Percentiles rank a stretch among this genome's conserved stretches.
These are phyloP conservation scores for Aricia artaxerxes DNA, from an alignment of 2,888 invertebrate species.

Conservation along the genomic window DNA sequence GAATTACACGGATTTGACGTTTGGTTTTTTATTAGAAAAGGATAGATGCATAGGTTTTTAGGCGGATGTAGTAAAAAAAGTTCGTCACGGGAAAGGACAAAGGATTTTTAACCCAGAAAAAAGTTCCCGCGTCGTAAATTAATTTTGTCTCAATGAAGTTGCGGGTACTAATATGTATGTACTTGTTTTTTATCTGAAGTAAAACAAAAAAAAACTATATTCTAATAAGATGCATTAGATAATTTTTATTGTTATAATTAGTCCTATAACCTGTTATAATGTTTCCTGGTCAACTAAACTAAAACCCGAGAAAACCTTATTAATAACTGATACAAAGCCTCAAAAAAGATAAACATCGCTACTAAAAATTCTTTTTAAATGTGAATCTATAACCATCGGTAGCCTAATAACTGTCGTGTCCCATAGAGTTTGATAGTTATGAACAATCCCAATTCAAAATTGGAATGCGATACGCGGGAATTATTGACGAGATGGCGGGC, in stretches of 20 bases:
- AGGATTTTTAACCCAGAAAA: no score
- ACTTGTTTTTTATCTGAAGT: no score
- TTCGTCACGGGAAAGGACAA: not conserved
- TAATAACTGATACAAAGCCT: not conserved
- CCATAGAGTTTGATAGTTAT: slow-evolving; percentile 11
- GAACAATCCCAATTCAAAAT: slow-evolving; percentile 22
- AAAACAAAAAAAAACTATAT: no score
- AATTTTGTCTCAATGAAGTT: no score
- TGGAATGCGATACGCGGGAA: slow-evolving; percentile 25
- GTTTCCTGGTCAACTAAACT: not conserved
- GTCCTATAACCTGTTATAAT: not conserved
- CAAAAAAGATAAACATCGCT: not conserved
- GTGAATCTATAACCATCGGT: slow-evolving; percentile 15
- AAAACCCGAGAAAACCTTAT: not conserved
- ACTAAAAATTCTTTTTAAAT: not conserved
- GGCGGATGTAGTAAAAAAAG: not conserved
- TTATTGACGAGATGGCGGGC: slow-evolving; percentile 15
- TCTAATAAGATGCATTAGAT: no score
- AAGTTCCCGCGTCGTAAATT: no score
- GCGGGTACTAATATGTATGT: no score
- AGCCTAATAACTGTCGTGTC: slow-evolving; percentile 23
- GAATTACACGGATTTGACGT: not conserved
- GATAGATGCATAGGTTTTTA: not conserved
- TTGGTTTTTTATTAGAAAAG: not conserved
- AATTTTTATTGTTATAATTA: no score